phyloP scores from a whole-genome alignment of 1,140 invertebrate genomes.

The Caenorhabditis inopinata region DNA sequence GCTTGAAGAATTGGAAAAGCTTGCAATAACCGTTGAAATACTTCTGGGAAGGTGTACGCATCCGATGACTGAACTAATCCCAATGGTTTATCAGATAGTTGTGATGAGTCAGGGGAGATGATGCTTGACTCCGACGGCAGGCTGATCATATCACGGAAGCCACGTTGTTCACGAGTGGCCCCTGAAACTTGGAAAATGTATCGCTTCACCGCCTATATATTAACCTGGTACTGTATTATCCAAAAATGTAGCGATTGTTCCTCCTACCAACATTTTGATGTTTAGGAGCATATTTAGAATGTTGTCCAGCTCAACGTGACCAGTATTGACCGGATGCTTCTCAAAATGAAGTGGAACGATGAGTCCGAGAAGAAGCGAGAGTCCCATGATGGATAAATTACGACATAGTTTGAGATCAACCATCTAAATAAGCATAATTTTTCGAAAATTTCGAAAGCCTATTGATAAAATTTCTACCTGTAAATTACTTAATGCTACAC shows the following conservation, averaged over 20 bases:
- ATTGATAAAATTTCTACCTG: slow-evolving; percentile 40
- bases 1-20: neutral
- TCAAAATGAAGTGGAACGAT: slow-evolving; percentile 42
- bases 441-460: neutral
- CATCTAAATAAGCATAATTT: neutral
- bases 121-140: neutral
- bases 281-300: slow-evolving; percentile 66
- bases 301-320: slow-evolving; percentile 55
- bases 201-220: neutral
- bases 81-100: neutral
- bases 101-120: neutral
- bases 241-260: slow-evolving; percentile 66
- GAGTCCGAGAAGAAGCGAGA: slow-evolving; percentile 40
- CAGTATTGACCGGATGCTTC: slow-evolving; percentile 35
- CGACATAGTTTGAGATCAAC: slow-evolving; percentile 43
- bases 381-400: slow-evolving; percentile 43
- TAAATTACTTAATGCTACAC: slow-evolving; percentile 39
- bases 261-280: slow-evolving; percentile 68
- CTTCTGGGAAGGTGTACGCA: slow-evolving; percentile 8
- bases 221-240: slow-evolving; percentile 68
- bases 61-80: neutral
- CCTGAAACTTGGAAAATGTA: neutral
- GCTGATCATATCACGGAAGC: neutral
- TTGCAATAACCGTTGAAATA: neutral
- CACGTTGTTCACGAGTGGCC: slow-evolving; percentile 31